These are phyloP conservation scores for Albula glossodonta DNA, from an alignment of 2,113 vertebrate genomes.

Conservation along the genomic window DNA sequence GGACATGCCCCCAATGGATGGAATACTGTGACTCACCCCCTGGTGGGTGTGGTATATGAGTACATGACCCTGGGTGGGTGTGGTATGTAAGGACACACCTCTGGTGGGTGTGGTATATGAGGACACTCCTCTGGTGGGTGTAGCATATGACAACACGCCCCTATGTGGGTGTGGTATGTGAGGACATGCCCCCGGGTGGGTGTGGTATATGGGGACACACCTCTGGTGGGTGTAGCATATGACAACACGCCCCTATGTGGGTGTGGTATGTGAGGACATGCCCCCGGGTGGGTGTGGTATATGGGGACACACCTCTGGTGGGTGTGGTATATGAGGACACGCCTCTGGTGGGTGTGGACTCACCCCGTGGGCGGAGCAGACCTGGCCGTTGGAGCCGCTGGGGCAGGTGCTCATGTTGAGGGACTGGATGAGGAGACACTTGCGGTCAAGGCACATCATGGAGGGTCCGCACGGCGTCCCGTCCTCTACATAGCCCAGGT, in stretches of 20 bases:
- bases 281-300: neutral
- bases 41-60: too few relatives aligned
- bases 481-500: slow-evolving; percentile 96
- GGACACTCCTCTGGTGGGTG: too few relatives aligned
- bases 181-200: too few relatives aligned
- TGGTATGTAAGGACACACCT: too few relatives aligned
- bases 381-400: slow-evolving; percentile 83
- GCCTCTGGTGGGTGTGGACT: slow-evolving; percentile 54
- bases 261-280: neutral
- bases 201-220: too few relatives aligned
- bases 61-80: too few relatives aligned
- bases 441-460: slow-evolving; percentile 98
- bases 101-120: too few relatives aligned
- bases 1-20: too few relatives aligned
- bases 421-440: slow-evolving; percentile 95
- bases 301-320: neutral
- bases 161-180: too few relatives aligned
- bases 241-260: neutral
- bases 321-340: neutral
- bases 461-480: slow-evolving; percentile 95
- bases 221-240: too few relatives aligned
- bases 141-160: too few relatives aligned
- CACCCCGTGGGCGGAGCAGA: slow-evolving; percentile 96
- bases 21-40: too few relatives aligned
- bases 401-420: slow-evolving; percentile 96